Conservation (phyloP, 1,140 invertebrate genomes). For the Diprion similis region DNA sequence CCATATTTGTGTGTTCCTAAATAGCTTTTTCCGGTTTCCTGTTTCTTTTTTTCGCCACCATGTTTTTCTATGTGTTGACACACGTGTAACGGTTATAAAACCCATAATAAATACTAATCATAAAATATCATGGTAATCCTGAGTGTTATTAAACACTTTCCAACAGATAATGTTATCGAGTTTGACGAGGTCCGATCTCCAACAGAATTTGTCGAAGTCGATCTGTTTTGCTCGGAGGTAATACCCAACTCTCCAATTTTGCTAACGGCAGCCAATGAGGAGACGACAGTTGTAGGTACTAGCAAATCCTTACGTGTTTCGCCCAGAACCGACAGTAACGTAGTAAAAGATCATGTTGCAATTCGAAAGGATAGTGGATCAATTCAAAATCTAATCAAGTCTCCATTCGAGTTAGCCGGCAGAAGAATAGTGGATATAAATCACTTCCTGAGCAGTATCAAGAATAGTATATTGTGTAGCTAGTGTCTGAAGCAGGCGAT, state of each 20-base stretch:
- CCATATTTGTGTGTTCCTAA: no score
- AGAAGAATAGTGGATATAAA: constrained; percentile 26
- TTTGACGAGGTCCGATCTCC: not conserved
- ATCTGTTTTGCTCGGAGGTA: constrained; percentile 7
- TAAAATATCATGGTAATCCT: no score
- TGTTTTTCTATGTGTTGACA: no score
- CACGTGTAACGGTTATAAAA: no score
- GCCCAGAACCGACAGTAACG: not conserved
- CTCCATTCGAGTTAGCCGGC: constrained; percentile 12
- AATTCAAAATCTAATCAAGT: not conserved
- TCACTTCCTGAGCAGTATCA: constrained; percentile 20
- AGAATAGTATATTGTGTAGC: no score
- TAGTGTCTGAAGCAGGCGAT: no score
- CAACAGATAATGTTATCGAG: constrained; percentile 4
- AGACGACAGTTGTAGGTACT: not conserved
- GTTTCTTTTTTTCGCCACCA: no score
- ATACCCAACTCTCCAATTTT: not conserved
- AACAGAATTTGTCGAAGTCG: not conserved
- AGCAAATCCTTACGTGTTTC: not conserved
- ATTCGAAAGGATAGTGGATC: not conserved
- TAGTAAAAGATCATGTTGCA: not conserved
- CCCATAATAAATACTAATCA: no score
- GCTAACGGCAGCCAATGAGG: not conserved
- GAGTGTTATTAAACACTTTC: no score
- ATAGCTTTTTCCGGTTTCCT: no score